These are phyloP conservation scores for Chalcis sispes DNA, from an alignment of 2,888 invertebrate genomes.

Conservation along the genomic window DNA sequence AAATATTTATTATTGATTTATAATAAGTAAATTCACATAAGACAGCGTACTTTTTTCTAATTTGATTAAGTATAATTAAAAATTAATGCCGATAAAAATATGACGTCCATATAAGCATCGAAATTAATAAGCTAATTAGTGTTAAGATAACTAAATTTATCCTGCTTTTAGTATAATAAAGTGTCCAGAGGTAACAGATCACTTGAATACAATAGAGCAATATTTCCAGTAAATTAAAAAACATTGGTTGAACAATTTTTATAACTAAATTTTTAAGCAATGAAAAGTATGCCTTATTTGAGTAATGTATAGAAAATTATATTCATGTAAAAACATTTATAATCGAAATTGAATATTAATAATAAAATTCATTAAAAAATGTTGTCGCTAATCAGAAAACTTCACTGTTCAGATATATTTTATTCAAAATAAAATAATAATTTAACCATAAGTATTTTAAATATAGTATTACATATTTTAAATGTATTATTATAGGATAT, in stretches of 20 bases:
- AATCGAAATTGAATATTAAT: no score
- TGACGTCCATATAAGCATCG: slow-evolving; percentile 30
- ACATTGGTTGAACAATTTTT: slow-evolving; percentile 31
- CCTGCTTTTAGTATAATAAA: background rate
- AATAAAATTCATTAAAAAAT: no score
- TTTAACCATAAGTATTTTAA: no score
- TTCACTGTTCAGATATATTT: no score
- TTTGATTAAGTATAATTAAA: slow-evolving; percentile 13
- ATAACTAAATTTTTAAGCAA: slow-evolving; percentile 31
- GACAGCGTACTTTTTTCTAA: background rate
- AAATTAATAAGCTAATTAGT: slow-evolving; percentile 5
- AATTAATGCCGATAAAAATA: slow-evolving; percentile 19
- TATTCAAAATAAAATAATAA: no score
- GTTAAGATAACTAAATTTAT: background rate
- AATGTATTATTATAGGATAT: no score
- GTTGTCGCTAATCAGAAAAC: no score
- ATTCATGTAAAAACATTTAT: slow-evolving; percentile 25
- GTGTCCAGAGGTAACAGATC: slow-evolving; percentile 3
- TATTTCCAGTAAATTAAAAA: slow-evolving; percentile 14
- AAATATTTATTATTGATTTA: slow-evolving; percentile 23
- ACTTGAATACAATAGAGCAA: slow-evolving; percentile 21
- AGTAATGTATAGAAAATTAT: slow-evolving; percentile 14
- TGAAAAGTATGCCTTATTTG: slow-evolving; percentile 44
- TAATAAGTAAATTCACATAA: background rate
- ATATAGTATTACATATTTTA: no score